Evolutionary conservation across 2,888 invertebrate genomes (phyloP).

Genomic region (Metalampra italica): DNA sequence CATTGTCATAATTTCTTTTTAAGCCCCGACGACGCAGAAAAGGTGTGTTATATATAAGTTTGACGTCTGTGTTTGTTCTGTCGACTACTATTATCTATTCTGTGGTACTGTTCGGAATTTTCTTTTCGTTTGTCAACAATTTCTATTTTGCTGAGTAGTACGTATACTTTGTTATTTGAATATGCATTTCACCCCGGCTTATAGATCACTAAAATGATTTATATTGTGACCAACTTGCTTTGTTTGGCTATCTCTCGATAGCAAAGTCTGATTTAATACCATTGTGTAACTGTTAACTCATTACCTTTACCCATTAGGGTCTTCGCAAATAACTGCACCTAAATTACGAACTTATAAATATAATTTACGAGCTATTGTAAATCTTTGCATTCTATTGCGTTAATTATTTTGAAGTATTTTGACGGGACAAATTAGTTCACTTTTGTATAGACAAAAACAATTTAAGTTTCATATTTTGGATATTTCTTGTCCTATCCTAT

Average conservation of each 20-base stretch:
- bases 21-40: too few species aligned
- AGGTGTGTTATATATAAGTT: too few species aligned
- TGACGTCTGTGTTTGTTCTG: too few species aligned
- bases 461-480: too few species aligned
- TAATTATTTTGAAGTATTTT: background rate
- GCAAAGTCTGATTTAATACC: conserved; percentile 49
- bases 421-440: too few species aligned
- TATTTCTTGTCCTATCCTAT: too few species aligned
- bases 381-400: background rate
- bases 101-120: too few species aligned
- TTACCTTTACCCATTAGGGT: conserved; percentile 29
- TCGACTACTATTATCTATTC: too few species aligned
- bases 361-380: background rate
- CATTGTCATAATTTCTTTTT: too few species aligned
- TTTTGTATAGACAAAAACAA: too few species aligned
- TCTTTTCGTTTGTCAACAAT: too few species aligned
- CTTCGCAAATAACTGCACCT: conserved; percentile 1
- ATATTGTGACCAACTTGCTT: conserved; percentile 42
- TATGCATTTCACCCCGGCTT: conserved; percentile 43
- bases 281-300: conserved; percentile 37
- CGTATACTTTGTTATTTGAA: conserved; percentile 25
- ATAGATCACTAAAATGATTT: conserved; percentile 49
- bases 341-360: background rate
- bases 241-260: conserved; percentile 51
- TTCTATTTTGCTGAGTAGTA: too few species aligned